Base-by-base conservation (phyloP, 2,797 vertebrate genomes). In the Falco berigora region DNA sequence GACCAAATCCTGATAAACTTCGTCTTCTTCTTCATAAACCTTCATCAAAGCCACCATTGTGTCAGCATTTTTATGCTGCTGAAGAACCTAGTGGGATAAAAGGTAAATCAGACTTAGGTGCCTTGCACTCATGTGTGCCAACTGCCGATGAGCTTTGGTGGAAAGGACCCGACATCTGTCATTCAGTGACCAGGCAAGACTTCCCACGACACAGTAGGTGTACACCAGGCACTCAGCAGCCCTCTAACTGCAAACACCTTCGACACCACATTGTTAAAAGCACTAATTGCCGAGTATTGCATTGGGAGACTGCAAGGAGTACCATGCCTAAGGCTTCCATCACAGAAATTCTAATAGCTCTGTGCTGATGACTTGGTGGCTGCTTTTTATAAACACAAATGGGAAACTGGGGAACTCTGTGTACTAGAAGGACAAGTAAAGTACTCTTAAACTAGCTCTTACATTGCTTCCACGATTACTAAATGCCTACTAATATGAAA, bases 1-100 rank as follows among this genome's bases (percentile, higher is more conserved):
- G 93, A 99, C 98, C 88, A 99, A 96, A 67, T 99, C 98, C 92
- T 98, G 98, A 97, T 99, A 99, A 9, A 97, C 97, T 92, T 98
- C 97, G 4, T 99, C 99, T 96, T 99, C 99, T 67, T 99, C 98
- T 81, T 98, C 97, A 67, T 99, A 99, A 96, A 99, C 98, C 93
- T 98, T 95, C 97, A 99, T 98, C 95, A 99, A 98, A 46, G 96
- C 98, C 27, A 99, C 98, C 98, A 99, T 98, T 78, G 98, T 98
- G 93, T 98, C 98, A 34, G 98, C 95, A 34, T 95, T 86, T 91
- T 96, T 94, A 47, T 99, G 99, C 84, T 97, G 97, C 93, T 99
- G 98, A 92, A 99, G 97, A 93, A 99, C 73, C 99, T 99, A 95
- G 59, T 36, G 90, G 67, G 73, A 85, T 74, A 94, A 96, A 97